phyloP scores from a whole-genome alignment of 2,888 invertebrate genomes.

The Chydorus sphaericus region DNA sequence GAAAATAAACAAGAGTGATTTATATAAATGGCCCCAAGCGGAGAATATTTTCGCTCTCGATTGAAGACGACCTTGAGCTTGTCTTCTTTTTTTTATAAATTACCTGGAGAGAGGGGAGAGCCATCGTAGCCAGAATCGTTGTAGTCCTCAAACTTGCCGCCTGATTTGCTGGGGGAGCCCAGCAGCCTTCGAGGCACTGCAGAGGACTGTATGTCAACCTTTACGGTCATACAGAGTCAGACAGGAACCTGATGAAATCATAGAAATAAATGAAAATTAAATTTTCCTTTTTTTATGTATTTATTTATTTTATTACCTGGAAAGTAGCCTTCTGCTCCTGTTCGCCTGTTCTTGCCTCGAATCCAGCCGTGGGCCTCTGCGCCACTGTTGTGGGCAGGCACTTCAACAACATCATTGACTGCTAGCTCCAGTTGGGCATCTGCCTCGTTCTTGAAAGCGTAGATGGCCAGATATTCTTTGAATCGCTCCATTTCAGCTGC shows the following conservation, averaged over 20 bases:
- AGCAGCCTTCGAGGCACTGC: neutral
- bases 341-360: constrained; percentile 31
- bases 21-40: no score
- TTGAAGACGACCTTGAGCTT: neutral
- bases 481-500: neutral
- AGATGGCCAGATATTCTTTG: neutral
- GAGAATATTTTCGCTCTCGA: no score
- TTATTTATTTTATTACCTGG: constrained; percentile 26
- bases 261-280: neutral
- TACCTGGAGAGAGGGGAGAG: constrained; percentile 17
- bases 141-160: constrained; percentile 16
- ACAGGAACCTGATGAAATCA: neutral
- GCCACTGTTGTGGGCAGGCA: neutral
- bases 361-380: constrained; percentile 27
- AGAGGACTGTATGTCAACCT: neutral
- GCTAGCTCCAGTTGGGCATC: neutral
- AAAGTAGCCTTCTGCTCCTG: constrained; percentile 30
- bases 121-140: constrained; percentile 21
- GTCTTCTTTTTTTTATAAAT: neutral
- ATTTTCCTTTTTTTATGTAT: no score
- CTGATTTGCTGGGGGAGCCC: neutral
- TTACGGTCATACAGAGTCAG: neutral
- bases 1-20: neutral
- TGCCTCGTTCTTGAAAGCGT: neutral
- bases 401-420: neutral